Evolutionary conservation across 1,140 invertebrate genomes (phyloP), one percentile per base, ranked within the genome.

Genomic region (Ceratosolen solmsi): DNA sequence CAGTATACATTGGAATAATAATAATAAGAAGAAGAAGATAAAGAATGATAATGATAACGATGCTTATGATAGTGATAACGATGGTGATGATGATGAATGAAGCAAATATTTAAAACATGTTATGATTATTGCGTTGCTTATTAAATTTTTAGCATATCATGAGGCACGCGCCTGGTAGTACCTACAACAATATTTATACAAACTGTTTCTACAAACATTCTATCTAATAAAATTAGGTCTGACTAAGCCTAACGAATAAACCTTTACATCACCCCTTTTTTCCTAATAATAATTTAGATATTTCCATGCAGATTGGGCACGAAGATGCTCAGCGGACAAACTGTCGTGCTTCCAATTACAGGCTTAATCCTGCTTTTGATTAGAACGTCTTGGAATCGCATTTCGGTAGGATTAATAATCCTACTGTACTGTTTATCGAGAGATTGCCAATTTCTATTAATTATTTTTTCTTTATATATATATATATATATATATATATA

Each of bases 351-450:
- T 30, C 51, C 78, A 79, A 79, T 79, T 79, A 79, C 54, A 60
- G 33, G 68, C n/a, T 58, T 79, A 60, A 79, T 79, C 78, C 78
- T 68, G 33, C 17, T 71, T 27, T 72, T 79, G 78, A 79, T 79
- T 79, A 79, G 68, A 72, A 60, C 51, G 25, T 15, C 65, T 60
- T 72, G 4, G 65, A 17, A 30, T 30, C 51, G 54, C 51, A 58
- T 58, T 60, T 58, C 54, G 20, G 2, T 30, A 25, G 78, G 54
- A 79, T 79, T 79, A 79, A 79, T 72, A 46, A 27, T 36, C 17
- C 5, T 30, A 49, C 7, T 4, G 30, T 9, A 15, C 7, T 79
- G 78, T 79, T 79, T 79, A 30, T 68, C 68, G 8, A 79, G 38
- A 51, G 36, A 78, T 78, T 38, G 15, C 3, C 13, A 36, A 7